Evolutionary conservation across 2,797 vertebrate species (phyloP), one percentile per base, ranked within the genome.

Genomic region (Myotis pilosus): DNA sequence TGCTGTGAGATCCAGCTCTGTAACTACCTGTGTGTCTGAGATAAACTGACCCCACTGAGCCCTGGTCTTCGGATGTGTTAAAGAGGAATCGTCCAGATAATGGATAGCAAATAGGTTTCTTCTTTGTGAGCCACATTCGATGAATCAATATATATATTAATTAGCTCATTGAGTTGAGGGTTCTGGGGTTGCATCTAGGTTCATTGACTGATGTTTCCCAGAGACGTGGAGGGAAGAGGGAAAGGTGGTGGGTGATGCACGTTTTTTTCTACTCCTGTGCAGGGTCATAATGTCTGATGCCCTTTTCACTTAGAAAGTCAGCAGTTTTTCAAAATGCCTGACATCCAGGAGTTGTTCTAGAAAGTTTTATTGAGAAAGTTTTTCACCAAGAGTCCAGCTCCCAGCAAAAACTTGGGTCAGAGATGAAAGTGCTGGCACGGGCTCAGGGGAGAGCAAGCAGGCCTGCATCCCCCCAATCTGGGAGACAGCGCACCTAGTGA

Each of bases 401-500:
- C 62, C 83, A 41, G 62, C 55, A 66, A 41, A 92, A 53, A 36
- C 79, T 44, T 15, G 3, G 17, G 5, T 49, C 2, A 9, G 25
- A 41, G 72, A 44, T n/a, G 44, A 57, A 69, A 68, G 16, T 0
- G 4, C 4, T 1, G 8, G 49, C 1, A 30, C 19, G 13, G 47
- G 47, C 20, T 10, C 7, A 11, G 3, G 13, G 6, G 25, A 68
- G 10, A 71, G 36, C 8, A 5, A 33, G 10, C 5, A 25, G 41
- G 57, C 0, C 9, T 16, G 11, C 8, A 28, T 2, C 0, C 22
- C 17, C 0, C 0, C 19, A 6, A 6, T 55, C 8, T 75, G 57
- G 28, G 8, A 5, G 10, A 5, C 51, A 49, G 89, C 44, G 19
- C 36, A 68, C 36, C 49, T 10, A 33, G 20, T 8, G 11, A 36